These are phyloP conservation scores for Rhopalosiphum nymphaeae DNA, from an alignment of 2,888 invertebrate species.

Conservation along the genomic window DNA sequence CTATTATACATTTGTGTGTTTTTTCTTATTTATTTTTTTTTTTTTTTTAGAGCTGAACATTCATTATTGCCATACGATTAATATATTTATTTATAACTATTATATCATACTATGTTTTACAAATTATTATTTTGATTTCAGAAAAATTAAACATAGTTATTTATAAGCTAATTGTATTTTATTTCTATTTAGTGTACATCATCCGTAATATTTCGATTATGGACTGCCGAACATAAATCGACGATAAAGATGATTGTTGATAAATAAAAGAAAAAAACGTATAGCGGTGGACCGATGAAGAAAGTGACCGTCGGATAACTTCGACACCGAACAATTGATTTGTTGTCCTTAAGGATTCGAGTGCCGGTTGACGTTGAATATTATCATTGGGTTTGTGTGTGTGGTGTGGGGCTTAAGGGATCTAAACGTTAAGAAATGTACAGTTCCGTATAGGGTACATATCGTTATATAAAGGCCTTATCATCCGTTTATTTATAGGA, in stretches of 20 bases:
- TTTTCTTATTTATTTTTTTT: too few species aligned
- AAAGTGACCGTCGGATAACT: neutral
- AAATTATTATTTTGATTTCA: neutral
- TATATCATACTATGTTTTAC: neutral
- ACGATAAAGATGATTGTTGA: neutral
- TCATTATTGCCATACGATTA: slow-evolving; percentile 7
- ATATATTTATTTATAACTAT: neutral
- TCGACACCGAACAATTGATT: neutral
- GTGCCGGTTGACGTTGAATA: neutral
- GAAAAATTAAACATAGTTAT: neutral
- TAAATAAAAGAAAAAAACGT: neutral
- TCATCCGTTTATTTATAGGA: neutral
- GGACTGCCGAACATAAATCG: neutral
- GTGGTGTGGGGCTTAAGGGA: neutral
- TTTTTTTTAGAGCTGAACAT: neutral
- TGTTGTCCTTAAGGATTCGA: neutral
- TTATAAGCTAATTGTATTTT: neutral
- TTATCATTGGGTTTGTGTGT: neutral
- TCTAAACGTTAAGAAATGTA: slow-evolving; percentile 16
- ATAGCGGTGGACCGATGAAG: too few species aligned
- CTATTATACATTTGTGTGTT: neutral
- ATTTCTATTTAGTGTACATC: neutral
- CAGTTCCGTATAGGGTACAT: neutral
- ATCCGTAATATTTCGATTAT: neutral
- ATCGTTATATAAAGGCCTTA: neutral